Evolutionary conservation across 1,140 invertebrate genomes (phyloP).

Genomic region (Micrasema longulum): DNA sequence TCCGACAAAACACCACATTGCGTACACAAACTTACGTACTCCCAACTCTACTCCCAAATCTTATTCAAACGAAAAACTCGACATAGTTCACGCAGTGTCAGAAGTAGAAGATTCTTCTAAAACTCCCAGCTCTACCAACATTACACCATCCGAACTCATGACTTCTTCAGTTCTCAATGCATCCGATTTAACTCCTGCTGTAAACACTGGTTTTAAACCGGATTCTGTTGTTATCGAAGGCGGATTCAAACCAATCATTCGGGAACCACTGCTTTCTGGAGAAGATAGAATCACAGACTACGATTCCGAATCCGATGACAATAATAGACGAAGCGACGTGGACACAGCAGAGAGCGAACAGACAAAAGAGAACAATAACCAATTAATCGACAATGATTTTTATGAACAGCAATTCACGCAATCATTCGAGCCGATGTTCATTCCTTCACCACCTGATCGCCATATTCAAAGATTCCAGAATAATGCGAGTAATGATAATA

Average conservation of each 20-base stretch:
- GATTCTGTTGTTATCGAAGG: constrained; percentile 84
- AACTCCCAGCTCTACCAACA: constrained; percentile 55
- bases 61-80: constrained; percentile 38
- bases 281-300: constrained; percentile 68
- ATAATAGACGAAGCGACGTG: constrained; percentile 67
- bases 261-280: constrained; percentile 67
- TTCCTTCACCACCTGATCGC: constrained; percentile 75
- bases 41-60: constrained; percentile 53
- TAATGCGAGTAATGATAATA: constrained; percentile 24
- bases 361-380: constrained; percentile 63
- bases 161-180: constrained; percentile 58
- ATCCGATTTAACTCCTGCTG: constrained; percentile 63
- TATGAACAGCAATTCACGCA: constrained; percentile 66
- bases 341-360: constrained; percentile 66
- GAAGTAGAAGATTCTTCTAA: constrained; percentile 52
- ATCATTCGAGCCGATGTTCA: constrained; percentile 80
- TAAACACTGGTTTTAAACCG: constrained; percentile 83
- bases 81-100: constrained; percentile 51
- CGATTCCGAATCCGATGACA: constrained; percentile 62
- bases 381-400: constrained; percentile 49
- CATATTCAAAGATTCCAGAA: constrained; percentile 61
- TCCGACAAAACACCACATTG: constrained; percentile 58
- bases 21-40: constrained; percentile 48
- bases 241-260: constrained; percentile 85
- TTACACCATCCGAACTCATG: constrained; percentile 68